Evolutionary conservation across 1,140 invertebrate species (phyloP), one percentile per base, ranked within the genome.

Genomic region (Campoletis sonorensis): DNA sequence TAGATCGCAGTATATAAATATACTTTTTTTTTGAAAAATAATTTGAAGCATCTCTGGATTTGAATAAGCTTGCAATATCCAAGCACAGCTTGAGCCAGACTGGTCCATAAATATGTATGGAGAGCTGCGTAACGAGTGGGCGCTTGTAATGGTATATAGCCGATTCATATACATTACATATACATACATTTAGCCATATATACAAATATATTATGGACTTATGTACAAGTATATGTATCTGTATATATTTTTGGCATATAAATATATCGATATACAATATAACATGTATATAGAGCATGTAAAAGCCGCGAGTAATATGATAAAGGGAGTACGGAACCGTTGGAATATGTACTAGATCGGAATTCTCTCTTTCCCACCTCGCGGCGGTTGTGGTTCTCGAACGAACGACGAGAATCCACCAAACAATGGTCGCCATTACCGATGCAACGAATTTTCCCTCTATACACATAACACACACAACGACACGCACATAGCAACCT

Each of bases 351-450:
- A 68, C 64, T 27, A 27, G 64, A 16, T 30, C 27, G n/a, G 64
- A 68, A 68, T 68, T 71, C 67, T 45, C 45, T 79, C 30, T 30
- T 27, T 76, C 64, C 37, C 76, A 30, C 49, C 70, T 84, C 84
- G 81, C 81, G 70, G 61, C 73, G 73, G 30, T 68, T 68, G 27
- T 33, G 26, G 64, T 68, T 33, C 27, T 68, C 58, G 77, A 68
- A 37, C 33, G 64, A 67, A 10, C 61, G 54, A 80, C 79, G 54
- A 58, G 79, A 82, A 81, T 72, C 82, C 80, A 37, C 54, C 82
- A 77, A 79, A 88, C 87, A 88, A 88, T 86, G 85, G 86, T 85
- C 79, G 87, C 87, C 87, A 88, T 88, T 88, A 88, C 84, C 85
- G 85, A 88, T 86, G 87, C 87, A 88, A 88, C 86, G 85, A 54